Evolutionary conservation across 2,113 vertebrate genomes (phyloP).

Genomic region (Bujurquina vittata): DNA sequence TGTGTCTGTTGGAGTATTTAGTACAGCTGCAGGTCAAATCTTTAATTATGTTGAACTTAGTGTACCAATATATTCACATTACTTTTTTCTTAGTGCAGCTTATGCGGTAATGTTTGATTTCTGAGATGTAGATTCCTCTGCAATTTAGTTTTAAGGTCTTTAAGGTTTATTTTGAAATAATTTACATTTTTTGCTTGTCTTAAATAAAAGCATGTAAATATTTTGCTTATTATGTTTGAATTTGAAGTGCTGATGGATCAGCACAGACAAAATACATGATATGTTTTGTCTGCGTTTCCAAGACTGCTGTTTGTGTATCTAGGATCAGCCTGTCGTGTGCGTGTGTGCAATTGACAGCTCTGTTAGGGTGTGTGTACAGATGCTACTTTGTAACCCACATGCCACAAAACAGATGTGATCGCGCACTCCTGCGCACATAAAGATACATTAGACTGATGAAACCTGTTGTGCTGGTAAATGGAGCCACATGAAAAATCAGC

Average conservation of each 20-base stretch:
- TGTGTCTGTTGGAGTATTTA: not conserved
- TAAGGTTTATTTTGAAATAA: no score
- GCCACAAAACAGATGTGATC: not conserved
- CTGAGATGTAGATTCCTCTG: not conserved
- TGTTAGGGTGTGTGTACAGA: slow-evolving; percentile 22
- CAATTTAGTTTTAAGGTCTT: not conserved
- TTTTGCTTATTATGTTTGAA: not conserved
- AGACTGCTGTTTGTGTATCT: slow-evolving; percentile 29
- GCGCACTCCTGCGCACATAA: not conserved
- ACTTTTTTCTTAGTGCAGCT: not conserved
- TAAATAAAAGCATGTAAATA: not conserved
- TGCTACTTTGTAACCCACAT: slow-evolving; percentile 14
- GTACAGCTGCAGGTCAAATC: not conserved
- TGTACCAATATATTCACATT: no score
- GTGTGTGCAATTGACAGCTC: slow-evolving; percentile 26
- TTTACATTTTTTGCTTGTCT: not conserved
- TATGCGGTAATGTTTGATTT: not conserved
- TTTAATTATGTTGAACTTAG: not conserved
- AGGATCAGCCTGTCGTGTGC: not conserved
- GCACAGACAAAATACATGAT: slow-evolving; percentile 1
- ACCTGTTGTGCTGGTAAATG: slow-evolving; percentile 3
- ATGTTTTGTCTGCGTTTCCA: slow-evolving; percentile 37
- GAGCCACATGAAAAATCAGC: slow-evolving; percentile 25
- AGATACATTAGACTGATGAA: slow-evolving; percentile 12
- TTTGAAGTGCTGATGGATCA: not conserved